Conservation (phyloP, 2,888 invertebrate species). For the Actias luna region DNA sequence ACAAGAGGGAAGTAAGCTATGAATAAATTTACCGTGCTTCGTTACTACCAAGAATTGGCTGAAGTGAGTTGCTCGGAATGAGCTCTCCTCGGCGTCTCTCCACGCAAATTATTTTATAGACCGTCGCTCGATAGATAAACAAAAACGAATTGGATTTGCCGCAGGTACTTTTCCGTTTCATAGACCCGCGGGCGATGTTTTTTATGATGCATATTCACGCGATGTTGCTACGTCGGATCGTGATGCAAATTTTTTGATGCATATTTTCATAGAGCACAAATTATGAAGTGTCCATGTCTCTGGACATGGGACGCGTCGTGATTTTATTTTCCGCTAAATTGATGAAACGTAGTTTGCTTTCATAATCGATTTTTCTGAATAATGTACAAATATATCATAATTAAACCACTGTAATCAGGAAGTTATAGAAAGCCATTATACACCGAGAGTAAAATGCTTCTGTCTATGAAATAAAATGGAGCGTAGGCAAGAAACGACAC, state of each 20-base stretch:
- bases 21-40: constrained; percentile 70
- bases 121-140: constrained; percentile 20
- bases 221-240: background rate
- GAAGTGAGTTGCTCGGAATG: constrained; percentile 42
- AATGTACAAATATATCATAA: too few species aligned
- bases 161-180: background rate
- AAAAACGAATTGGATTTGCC: constrained; percentile 26
- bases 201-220: background rate
- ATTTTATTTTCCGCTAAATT: background rate
- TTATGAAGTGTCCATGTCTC: background rate
- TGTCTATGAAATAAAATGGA: too few species aligned
- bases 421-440: too few species aligned
- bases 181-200: background rate
- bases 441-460: too few species aligned
- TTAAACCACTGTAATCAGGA: too few species aligned
- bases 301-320: background rate
- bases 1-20: constrained; percentile 64
- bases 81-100: constrained; percentile 36
- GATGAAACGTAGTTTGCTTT: background rate
- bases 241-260: constrained; percentile 9
- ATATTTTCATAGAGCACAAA: background rate
- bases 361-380: too few species aligned
- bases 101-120: constrained; percentile 59
- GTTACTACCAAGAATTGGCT: constrained; percentile 62
- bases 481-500: too few species aligned